A percentile compares a stretch with the other conserved stretches of the same genome.
phyloP scores from a whole-genome alignment of 2,113 vertebrate genomes.

The Columba janthina region DNA sequence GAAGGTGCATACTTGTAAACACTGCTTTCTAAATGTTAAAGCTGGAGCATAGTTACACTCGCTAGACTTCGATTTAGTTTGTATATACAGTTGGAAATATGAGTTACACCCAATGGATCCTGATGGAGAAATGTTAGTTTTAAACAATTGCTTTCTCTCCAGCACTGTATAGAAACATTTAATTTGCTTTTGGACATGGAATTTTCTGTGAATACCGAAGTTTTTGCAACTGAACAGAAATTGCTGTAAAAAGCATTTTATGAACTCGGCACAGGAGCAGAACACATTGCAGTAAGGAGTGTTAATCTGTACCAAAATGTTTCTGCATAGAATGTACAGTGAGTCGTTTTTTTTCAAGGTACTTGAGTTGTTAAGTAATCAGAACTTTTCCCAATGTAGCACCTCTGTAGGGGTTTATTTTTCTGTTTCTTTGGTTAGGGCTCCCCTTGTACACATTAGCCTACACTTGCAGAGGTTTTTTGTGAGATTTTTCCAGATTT shows the following conservation, averaged over 20 bases:
- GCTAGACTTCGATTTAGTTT: neutral
- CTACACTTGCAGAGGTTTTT: neutral
- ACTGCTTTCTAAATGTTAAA: neutral
- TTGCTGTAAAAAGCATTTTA: neutral
- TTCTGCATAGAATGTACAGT: neutral
- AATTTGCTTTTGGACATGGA: neutral
- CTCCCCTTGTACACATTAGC: neutral
- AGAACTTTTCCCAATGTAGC: no score
- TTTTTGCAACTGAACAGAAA: neutral
- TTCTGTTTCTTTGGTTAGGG: neutral
- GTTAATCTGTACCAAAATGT: neutral
- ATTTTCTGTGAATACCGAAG: neutral
- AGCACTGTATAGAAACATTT: rapidly evolving
- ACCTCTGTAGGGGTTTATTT: neutral
- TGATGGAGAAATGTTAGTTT: neutral
- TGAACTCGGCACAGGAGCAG: neutral
- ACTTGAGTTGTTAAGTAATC: neutral
- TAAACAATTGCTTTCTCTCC: neutral
- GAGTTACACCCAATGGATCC: neutral
- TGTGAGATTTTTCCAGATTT: neutral
- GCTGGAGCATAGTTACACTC: neutral
- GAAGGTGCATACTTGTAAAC: rapidly evolving
- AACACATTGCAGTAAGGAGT: neutral
- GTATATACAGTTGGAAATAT: neutral
- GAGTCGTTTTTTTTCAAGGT: neutral